A percentile compares a stretch with the other conserved stretches of the same genome.
Evolutionary conservation across 2,113 vertebrate species (phyloP).

Genomic region (Percina caprodes): DNA sequence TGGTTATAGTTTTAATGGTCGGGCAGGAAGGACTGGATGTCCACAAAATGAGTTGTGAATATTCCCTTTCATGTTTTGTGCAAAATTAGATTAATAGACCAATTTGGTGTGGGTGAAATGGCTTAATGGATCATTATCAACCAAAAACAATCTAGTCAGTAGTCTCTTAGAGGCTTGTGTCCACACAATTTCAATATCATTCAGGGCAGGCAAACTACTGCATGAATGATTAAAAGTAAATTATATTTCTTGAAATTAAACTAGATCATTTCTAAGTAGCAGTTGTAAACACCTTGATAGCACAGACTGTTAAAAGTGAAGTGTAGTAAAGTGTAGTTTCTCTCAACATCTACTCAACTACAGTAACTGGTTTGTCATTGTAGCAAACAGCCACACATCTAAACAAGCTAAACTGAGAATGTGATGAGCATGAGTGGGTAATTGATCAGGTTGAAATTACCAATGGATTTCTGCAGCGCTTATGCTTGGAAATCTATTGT

Average conservation of each 20-base stretch:
- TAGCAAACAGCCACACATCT: constrained; percentile 50
- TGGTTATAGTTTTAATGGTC: background rate
- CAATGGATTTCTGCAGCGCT: constrained; percentile 78
- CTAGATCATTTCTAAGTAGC: background rate
- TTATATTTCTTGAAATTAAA: background rate
- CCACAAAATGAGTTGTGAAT: background rate
- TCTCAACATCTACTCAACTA: constrained; percentile 13
- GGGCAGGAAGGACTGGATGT: background rate
- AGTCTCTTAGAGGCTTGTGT: background rate
- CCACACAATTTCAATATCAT: background rate
- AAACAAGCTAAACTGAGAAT: constrained; percentile 63
- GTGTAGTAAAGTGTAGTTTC: background rate
- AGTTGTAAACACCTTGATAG: background rate
- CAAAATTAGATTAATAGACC: background rate
- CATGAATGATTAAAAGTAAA: background rate
- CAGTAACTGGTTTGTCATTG: constrained; percentile 51
- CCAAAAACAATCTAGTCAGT: background rate
- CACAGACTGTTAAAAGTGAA: background rate
- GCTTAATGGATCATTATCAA: constrained; percentile 3
- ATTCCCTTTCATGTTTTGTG: background rate
- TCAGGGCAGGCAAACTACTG: background rate
- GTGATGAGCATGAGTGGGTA: constrained; percentile 76
- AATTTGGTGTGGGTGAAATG: constrained; percentile 8
- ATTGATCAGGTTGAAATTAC: constrained; percentile 85
- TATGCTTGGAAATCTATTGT: constrained; percentile 74